A percentile compares a stretch with the other conserved stretches of the same genome.
phyloP scores from a whole-genome alignment of 2,113 vertebrate genomes.

The Paracyprichromis sp. region DNA sequence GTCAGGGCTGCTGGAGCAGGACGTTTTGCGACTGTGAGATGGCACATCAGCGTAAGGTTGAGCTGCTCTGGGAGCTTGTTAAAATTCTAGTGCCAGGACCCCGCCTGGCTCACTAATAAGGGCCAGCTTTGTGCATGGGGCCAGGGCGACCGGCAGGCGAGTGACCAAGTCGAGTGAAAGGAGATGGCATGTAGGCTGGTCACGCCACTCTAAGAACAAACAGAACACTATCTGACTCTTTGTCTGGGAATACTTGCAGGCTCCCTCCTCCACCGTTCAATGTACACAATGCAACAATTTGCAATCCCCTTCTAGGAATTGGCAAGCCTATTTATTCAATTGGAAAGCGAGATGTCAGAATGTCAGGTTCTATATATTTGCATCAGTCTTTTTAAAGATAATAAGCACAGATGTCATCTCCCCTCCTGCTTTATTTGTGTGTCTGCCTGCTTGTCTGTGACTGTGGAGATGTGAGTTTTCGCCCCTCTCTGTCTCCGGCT shows the following conservation, averaged over 20 bases:
- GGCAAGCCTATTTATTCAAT: not conserved
- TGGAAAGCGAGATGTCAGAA: not conserved
- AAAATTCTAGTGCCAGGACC: conserved; percentile 63
- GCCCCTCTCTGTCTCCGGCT: not conserved
- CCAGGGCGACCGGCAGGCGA: conserved; percentile 36
- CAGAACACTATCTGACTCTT: conserved; percentile 39
- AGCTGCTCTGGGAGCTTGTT: conserved; percentile 59
- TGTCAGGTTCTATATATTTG: not conserved
- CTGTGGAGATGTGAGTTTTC: not conserved
- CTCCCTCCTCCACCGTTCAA: not conserved
- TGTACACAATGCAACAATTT: not conserved
- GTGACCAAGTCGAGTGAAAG: conserved; percentile 50
- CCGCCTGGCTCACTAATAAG: conserved; percentile 55
- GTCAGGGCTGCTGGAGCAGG: conserved; percentile 17
- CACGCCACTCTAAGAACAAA: conserved; percentile 53
- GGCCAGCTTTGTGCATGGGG: conserved; percentile 49
- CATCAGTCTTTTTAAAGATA: not conserved
- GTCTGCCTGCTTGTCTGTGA: not conserved
- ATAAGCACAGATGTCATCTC: not conserved
- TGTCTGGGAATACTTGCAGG: not conserved
- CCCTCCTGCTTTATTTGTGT: not conserved
- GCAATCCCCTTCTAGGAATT: not conserved
- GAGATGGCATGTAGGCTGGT: conserved; percentile 48
- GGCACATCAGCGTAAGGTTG: conserved; percentile 50
- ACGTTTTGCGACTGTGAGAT: conserved; percentile 16